A percentile compares a stretch with the other conserved stretches of the same genome.
phyloP scores from a whole-genome alignment of 2,113 vertebrate species.

The Platysteira castanea region DNA sequence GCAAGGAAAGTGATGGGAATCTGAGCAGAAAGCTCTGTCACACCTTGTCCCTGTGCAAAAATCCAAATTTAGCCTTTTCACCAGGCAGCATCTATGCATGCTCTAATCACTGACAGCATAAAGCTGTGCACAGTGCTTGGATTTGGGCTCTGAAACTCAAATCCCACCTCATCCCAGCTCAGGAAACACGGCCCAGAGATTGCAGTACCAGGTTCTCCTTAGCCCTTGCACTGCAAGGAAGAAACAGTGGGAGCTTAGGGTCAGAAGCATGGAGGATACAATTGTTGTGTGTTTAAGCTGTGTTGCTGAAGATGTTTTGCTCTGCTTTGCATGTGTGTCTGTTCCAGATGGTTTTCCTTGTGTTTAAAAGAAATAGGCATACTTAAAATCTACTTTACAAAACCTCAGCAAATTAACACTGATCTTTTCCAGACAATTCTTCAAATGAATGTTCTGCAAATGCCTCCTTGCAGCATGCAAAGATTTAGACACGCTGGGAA shows the following conservation, averaged over 20 bases:
- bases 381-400: constrained; percentile 13
- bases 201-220: background rate
- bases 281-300: background rate
- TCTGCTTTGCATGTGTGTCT: background rate
- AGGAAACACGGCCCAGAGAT: background rate
- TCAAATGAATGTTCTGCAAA: constrained; percentile 36
- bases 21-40: background rate
- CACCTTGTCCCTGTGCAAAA: background rate
- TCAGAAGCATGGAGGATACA: background rate
- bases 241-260: background rate
- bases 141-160: background rate
- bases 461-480: background rate
- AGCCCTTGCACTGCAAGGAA: background rate
- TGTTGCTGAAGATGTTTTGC: background rate
- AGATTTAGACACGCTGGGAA: constrained; percentile 8
- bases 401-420: constrained; percentile 33
- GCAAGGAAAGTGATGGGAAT: background rate
- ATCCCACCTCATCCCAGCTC: background rate
- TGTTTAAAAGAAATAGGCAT: background rate
- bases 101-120: background rate
- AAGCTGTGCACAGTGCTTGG: background rate
- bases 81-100: background rate
- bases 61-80: background rate
- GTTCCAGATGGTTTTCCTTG: background rate
- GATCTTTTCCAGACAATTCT: constrained; percentile 49